phyloP scores from a whole-genome alignment of 2,888 invertebrate species.

The Kuschelorhynchus macadamiae region DNA sequence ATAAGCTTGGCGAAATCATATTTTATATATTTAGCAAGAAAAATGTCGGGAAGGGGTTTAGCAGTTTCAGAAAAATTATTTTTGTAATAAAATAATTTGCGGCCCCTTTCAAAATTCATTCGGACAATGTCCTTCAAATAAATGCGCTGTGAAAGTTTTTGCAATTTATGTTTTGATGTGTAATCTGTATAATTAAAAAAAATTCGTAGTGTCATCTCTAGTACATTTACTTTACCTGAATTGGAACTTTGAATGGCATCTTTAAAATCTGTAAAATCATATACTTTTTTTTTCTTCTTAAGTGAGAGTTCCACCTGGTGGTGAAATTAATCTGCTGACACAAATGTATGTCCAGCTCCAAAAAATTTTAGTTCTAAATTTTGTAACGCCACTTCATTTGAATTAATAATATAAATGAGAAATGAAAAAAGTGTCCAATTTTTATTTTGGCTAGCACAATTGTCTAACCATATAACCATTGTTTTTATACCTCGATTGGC shows the following conservation, averaged over 20 bases:
- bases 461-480: slow-evolving; percentile 51
- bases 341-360: slow-evolving; percentile 6
- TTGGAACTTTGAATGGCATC: background rate
- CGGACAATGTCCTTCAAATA: too few relatives aligned
- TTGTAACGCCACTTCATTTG: background rate
- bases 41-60: too few relatives aligned
- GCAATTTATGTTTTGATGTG: slow-evolving; percentile 7
- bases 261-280: slow-evolving; percentile 13
- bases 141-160: too few relatives aligned
- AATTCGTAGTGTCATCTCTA: background rate
- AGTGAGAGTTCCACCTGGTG: slow-evolving; percentile 3
- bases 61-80: too few relatives aligned
- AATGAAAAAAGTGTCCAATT: slow-evolving; percentile 33
- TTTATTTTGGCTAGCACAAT: slow-evolving; percentile 50
- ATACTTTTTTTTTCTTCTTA: slow-evolving; percentile 5
- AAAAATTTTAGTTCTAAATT: slow-evolving; percentile 11
- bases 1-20: too few relatives aligned
- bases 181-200: slow-evolving; percentile 9
- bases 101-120: too few relatives aligned
- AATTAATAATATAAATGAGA: slow-evolving; percentile 12
- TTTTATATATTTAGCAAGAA: too few relatives aligned
- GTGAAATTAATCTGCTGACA: slow-evolving; percentile 4
- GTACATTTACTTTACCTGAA: background rate
- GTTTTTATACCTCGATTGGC: slow-evolving; percentile 41
- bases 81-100: too few relatives aligned